phyloP scores from a whole-genome alignment of 2,113 vertebrate species.

The Cheilinus undulatus region DNA sequence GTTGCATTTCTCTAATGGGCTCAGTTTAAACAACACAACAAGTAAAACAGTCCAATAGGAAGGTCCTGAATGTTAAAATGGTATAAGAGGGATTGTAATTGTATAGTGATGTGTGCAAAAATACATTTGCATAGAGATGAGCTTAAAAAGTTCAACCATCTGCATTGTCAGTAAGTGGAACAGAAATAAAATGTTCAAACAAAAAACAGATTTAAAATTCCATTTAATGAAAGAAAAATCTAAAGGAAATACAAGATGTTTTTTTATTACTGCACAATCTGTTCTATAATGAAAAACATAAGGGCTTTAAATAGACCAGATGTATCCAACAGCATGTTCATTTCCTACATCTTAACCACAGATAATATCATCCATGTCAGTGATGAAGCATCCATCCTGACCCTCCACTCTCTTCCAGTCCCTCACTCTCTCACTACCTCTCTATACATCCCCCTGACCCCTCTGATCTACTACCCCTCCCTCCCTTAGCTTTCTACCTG shows the following conservation, averaged over 20 bases:
- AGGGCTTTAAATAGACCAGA: background rate
- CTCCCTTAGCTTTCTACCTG: slow-evolving; percentile 23
- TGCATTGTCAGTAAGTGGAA: background rate
- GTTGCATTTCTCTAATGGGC: too few relatives aligned
- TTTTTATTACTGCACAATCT: background rate
- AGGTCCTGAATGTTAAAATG: background rate
- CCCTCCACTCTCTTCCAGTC: background rate
- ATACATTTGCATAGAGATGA: too few relatives aligned
- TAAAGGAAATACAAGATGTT: background rate
- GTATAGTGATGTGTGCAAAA: background rate
- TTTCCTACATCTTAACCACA: background rate
- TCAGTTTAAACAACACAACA: too few relatives aligned
- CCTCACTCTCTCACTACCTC: background rate
- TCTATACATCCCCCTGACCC: background rate
- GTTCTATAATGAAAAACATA: background rate
- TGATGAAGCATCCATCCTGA: background rate
- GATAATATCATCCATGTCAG: background rate
- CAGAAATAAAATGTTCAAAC: background rate
- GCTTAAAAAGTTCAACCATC: background rate
- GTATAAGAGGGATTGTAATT: background rate
- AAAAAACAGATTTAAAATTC: background rate
- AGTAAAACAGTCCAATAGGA: too few relatives aligned
- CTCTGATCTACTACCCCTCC: background rate
- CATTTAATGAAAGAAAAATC: background rate
- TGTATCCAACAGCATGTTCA: background rate